Evolutionary conservation across 2,797 vertebrate genomes (phyloP), one percentile per base, ranked within the genome.

Genomic region (Cygnus olor): DNA sequence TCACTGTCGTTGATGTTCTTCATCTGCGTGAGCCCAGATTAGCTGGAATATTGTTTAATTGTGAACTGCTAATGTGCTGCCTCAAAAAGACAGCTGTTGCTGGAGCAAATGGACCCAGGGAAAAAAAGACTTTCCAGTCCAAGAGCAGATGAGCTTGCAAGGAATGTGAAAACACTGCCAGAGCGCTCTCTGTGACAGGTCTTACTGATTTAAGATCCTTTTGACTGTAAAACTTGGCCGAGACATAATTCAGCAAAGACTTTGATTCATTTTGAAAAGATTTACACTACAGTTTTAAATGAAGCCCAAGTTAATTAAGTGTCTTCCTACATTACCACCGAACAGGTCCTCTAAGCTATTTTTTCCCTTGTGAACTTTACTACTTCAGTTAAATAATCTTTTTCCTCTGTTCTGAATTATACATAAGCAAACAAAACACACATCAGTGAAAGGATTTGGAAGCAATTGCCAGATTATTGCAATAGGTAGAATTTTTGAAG

Each of bases 231-330:
- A 95, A 93, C 81, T 95, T 38, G 10, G 54, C 56, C 22, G 24
- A 94, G 64, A 88, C 16, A 93, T 96, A 96, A 97, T 85, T 97
- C 90, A 94, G n/a, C 38, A 36, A 44, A 90, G 90, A 70, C 89
- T 95, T 94, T 82, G 89, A 94, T 96, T 96, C 56, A 95, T 95
- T 97, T 93, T 92, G 79, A 86, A 93, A 96, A 97, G 95, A 97
- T 97, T 96, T 97, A 97, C 83, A 72, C 45, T 70, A 58, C 4
- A 17, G 83, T 89, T 97, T 94, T 93, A 96, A 96, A 94, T 93
- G 90, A 96, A 95, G 79, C 86, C 72, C 78, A 84, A 95, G 95
- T 97, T 98, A 97, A 97, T 97, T 96, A 97, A 97, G 80, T 74
- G 81, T 86, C 90, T 96, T 84, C 86, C 68, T 96, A 81, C 63